These are phyloP conservation scores for Sesia bembeciformis DNA, from an alignment of 2,888 invertebrate species.

Conservation along the genomic window DNA sequence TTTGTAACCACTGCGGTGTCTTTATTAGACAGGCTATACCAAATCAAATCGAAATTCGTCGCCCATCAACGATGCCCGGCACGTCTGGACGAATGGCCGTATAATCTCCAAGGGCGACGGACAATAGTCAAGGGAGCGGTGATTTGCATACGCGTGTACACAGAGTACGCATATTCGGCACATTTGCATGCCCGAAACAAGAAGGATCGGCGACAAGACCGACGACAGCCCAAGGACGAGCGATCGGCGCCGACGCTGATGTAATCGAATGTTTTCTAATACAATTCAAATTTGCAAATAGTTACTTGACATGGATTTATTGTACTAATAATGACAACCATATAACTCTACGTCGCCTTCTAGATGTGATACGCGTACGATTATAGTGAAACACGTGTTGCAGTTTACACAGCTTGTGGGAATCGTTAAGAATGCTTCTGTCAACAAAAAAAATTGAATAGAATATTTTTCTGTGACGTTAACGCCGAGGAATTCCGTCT, in stretches of 20 bases:
- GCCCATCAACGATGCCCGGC: constrained; percentile 45
- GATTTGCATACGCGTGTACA: constrained; percentile 53
- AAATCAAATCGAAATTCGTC: no score
- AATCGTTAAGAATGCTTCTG: constrained; percentile 16
- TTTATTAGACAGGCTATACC: no score
- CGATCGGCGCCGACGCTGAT: constrained; percentile 38
- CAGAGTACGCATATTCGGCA: constrained; percentile 33
- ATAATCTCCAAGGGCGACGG: constrained; percentile 60
- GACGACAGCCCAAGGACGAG: constrained; percentile 25
- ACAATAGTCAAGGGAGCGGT: constrained; percentile 58
- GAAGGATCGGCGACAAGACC: constrained; percentile 26
- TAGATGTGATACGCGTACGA: constrained; percentile 8
- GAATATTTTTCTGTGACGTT: constrained; percentile 10
- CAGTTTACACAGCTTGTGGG: constrained; percentile 42
- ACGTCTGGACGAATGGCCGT: constrained; percentile 41
- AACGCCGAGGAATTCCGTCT: constrained; percentile 17
- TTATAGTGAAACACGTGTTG: constrained; percentile 45
- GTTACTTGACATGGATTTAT: constrained; percentile 48
- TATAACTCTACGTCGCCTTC: constrained; percentile 29
- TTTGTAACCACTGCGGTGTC: no score
- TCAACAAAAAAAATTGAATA: constrained; percentile 33
- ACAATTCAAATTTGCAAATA: constrained; percentile 56
- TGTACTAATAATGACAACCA: constrained; percentile 10
- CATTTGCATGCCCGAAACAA: constrained; percentile 64
- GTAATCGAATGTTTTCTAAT: constrained; percentile 42